Conservation (phyloP, 2,888 invertebrate genomes). For the Plemyria rubiginata region DNA sequence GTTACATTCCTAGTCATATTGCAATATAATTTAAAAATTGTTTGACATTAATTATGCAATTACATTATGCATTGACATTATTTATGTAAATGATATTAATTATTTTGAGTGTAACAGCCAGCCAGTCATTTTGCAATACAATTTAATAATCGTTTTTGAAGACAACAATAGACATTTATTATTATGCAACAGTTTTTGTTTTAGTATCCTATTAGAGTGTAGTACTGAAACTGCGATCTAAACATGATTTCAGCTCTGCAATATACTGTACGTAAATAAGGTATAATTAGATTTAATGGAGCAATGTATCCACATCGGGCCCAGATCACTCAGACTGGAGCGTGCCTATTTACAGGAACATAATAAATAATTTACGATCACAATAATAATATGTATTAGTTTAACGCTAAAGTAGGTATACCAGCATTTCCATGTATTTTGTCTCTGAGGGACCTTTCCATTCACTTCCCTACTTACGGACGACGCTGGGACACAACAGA, state of each 20-base stretch:
- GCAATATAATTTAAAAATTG: too few relatives aligned
- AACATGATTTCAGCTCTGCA: slow-evolving; percentile 5
- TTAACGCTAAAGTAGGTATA: slow-evolving; percentile 30
- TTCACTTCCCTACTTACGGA: not conserved
- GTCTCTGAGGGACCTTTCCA: not conserved
- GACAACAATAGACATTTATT: too few relatives aligned
- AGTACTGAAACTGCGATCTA: not conserved
- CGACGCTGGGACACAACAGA: not conserved
- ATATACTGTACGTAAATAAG: slow-evolving; percentile 10
- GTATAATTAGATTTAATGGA: slow-evolving; percentile 33
- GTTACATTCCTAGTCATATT: too few relatives aligned
- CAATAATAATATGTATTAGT: slow-evolving; percentile 50
- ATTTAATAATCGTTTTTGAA: too few relatives aligned
- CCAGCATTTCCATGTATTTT: not conserved
- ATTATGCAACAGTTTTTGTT: not conserved
- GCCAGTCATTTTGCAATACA: too few relatives aligned
- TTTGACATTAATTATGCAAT: too few relatives aligned
- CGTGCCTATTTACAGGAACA: slow-evolving; percentile 55
- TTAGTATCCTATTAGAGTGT: not conserved
- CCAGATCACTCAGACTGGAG: slow-evolving; percentile 45
- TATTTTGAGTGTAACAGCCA: too few relatives aligned
- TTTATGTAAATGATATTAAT: too few relatives aligned
- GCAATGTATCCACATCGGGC: slow-evolving; percentile 29
- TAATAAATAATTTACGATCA: slow-evolving; percentile 53
- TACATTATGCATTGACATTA: too few relatives aligned